Evolutionary conservation across 1,140 invertebrate genomes (phyloP).

Genomic region (Macrobrachium nipponense): DNA sequence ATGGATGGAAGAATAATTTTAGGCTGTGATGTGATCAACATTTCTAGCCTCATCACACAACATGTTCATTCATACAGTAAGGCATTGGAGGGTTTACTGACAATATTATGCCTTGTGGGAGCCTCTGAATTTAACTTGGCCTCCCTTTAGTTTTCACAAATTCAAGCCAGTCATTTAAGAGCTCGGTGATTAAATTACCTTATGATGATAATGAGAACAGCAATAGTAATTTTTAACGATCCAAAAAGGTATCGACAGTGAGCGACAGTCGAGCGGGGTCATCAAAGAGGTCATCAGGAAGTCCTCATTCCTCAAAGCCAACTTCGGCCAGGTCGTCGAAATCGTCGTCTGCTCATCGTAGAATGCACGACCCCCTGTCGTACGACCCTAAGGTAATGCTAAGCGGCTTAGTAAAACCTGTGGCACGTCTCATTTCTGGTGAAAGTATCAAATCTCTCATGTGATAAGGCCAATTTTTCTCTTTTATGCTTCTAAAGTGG

Average conservation of each 20-base stretch:
- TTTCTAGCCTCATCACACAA: too few relatives aligned
- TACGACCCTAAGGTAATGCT: constrained; percentile 55
- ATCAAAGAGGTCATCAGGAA: constrained; percentile 2
- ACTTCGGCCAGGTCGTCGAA: constrained; percentile 49
- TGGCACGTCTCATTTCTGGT: background rate
- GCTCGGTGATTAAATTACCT: background rate
- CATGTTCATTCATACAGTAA: too few relatives aligned
- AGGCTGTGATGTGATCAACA: too few relatives aligned
- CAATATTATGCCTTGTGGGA: too few relatives aligned
- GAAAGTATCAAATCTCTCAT: background rate
- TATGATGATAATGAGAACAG: background rate
- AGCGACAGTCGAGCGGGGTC: constrained; percentile 44
- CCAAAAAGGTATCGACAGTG: constrained; percentile 29
- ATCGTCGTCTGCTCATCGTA: constrained; percentile 33
- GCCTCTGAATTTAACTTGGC: too few relatives aligned
- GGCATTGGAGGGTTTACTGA: too few relatives aligned
- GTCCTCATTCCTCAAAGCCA: constrained; percentile 50
- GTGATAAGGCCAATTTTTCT: background rate
- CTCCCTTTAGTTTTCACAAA: too few relatives aligned
- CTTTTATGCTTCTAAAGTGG: background rate
- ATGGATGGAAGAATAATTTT: too few relatives aligned
- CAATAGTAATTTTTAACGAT: background rate
- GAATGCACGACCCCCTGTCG: constrained; percentile 49
- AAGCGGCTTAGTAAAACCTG: background rate
- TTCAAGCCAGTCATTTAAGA: too few relatives aligned